Base-by-base conservation (phyloP, 1,140 invertebrate species). In the Drosophila micromelanica region DNA sequence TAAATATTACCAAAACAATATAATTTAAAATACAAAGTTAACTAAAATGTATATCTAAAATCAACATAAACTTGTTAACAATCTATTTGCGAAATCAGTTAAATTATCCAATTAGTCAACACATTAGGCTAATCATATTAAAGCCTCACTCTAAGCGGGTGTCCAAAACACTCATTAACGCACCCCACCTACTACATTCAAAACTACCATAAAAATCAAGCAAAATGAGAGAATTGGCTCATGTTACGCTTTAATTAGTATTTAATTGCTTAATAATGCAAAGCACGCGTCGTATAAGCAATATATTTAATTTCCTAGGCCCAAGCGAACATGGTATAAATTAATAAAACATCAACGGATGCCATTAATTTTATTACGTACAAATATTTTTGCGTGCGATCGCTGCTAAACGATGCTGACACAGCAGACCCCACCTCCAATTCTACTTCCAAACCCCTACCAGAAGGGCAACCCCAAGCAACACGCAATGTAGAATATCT, bases 261-360 rank as follows among this genome's bases (percentile, higher is more conserved):
- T 89, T 89, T 89, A 89, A 89, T 89, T 89, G 84, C 80, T 89
- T 76, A 89, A 89, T 89, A 84, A 89, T 84, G 80, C 79, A 84
- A 79, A 70, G 61, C 79, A 89, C 79, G 69, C 85, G 76, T 74
- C 84, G 85, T 84, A 89, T 80, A 51, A 61, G 84, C 73, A 77
- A 84, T 87, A 89, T 89, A 89, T 80, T 82, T 84, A 60, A 84
- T 84, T 87, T 76, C 51, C 69, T 48, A 61, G 70, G n/a, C n/a
- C 60, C 30, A 40, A 55, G 32, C 38, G 27, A 43, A 79, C 60
- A 71, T 61, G 68, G 76, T 87, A 84, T 89, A 89, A 89, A 89
- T 89, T 89, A 89, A 89, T 89, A 89, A 89, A 89, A 89, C 84
- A 89, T 89, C 79, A 87, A 74, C 79, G 73, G 49, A 75, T 42